Percentiles rank a stretch among this genome's conserved stretches.
These are phyloP conservation scores for Bos javanicus DNA, from an alignment of 2,113 vertebrate species.

Conservation along the genomic window DNA sequence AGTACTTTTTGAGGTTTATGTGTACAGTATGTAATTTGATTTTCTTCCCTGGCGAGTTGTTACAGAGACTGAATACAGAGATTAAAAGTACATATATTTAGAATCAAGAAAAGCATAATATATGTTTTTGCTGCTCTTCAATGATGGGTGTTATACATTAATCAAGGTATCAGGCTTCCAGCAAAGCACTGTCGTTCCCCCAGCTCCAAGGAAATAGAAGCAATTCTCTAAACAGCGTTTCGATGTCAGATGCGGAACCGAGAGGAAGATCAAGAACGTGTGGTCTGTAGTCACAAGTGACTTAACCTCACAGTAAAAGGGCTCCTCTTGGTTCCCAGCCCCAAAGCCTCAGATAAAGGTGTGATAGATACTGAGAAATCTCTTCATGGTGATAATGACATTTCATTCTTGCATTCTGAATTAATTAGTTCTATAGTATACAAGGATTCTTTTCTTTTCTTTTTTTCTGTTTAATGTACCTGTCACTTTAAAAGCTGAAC, in stretches of 20 bases:
- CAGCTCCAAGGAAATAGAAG: background rate
- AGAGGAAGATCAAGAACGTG: background rate
- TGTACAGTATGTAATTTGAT: conserved; percentile 68
- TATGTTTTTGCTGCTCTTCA: conserved; percentile 33
- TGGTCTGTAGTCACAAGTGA: background rate
- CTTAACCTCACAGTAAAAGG: background rate
- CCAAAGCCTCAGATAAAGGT: conserved; percentile 5
- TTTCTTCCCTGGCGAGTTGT: conserved; percentile 65
- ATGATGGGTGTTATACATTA: background rate
- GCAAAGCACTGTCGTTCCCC: background rate
- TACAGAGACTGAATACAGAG: conserved; percentile 57
- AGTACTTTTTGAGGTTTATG: conserved; percentile 72
- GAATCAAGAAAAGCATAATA: conserved; percentile 9
- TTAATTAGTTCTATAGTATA: background rate
- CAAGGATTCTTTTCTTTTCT: background rate
- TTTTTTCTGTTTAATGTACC: background rate
- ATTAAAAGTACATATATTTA: conserved; percentile 58
- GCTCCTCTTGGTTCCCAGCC: background rate
- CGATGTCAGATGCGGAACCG: background rate
- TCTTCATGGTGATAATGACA: background rate
- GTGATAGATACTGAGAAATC: background rate
- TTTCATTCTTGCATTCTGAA: background rate
- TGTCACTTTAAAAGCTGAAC: conserved; percentile 26
- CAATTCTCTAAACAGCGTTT: background rate
- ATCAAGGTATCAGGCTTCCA: conserved; percentile 1